Evolutionary conservation across 2,888 invertebrate species (phyloP).

Genomic region (Phasia obesa): DNA sequence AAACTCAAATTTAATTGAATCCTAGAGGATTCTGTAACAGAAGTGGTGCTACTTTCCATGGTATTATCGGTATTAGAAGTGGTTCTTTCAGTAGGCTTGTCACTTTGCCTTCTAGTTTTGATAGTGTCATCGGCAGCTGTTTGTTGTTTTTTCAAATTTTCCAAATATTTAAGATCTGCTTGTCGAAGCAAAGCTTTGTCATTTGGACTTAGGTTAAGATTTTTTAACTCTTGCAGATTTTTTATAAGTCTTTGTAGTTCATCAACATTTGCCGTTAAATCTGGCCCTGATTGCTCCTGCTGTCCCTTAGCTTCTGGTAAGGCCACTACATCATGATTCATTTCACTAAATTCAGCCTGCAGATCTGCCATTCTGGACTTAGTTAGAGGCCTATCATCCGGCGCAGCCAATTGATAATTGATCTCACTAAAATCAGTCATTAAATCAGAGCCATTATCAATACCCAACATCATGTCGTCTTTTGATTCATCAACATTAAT

Average conservation of each 20-base stretch:
- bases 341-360: slow-evolving; percentile 75
- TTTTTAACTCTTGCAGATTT: slow-evolving; percentile 81
- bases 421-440: slow-evolving; percentile 79
- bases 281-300: slow-evolving; percentile 4
- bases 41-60: background rate
- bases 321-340: slow-evolving; percentile 77
- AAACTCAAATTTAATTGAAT: slow-evolving; percentile 76
- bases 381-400: slow-evolving; percentile 56
- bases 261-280: slow-evolving; percentile 83
- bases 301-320: slow-evolving; percentile 71
- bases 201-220: slow-evolving; percentile 76
- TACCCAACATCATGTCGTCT: slow-evolving; percentile 59
- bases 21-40: slow-evolving; percentile 75
- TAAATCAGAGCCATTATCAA: slow-evolving; percentile 75
- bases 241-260: slow-evolving; percentile 83
- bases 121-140: slow-evolving; percentile 70
- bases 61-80: slow-evolving; percentile 13
- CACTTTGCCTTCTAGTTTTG: slow-evolving; percentile 83
- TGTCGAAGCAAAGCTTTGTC: slow-evolving; percentile 81
- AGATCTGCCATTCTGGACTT: background rate
- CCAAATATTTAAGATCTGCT: slow-evolving; percentile 77
- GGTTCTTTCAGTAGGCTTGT: slow-evolving; percentile 26
- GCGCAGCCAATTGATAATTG: slow-evolving; percentile 78
- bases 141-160: slow-evolving; percentile 73
- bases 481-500: slow-evolving; percentile 66